These are phyloP conservation scores for Caenorhabditis parvicauda DNA, from an alignment of 2,888 invertebrate genomes.

Conservation along the genomic window DNA sequence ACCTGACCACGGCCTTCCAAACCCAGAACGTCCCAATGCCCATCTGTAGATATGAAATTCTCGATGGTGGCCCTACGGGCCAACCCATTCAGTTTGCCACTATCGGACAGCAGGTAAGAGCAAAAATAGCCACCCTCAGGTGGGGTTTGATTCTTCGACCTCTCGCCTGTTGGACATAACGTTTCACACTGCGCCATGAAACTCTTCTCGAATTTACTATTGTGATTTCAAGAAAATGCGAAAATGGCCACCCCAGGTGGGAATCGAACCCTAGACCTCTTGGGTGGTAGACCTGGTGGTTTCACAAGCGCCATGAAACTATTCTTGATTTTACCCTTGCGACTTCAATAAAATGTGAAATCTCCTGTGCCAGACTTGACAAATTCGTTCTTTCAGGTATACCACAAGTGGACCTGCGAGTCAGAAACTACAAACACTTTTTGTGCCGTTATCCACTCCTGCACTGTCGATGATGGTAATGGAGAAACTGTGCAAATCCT, in stretches of 20 bases:
- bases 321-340: no score
- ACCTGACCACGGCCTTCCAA: slow-evolving; percentile 60
- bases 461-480: slow-evolving; percentile 61
- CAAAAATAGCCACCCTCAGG: background rate
- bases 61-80: slow-evolving; percentile 60
- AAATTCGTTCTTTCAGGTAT: slow-evolving; percentile 40
- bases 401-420: slow-evolving; percentile 62
- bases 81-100: slow-evolving; percentile 61
- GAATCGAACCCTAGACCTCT: no score
- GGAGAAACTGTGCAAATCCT: slow-evolving; percentile 59
- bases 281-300: no score
- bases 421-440: slow-evolving; percentile 61
- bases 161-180: background rate
- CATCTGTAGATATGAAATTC: slow-evolving; percentile 60
- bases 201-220: background rate
- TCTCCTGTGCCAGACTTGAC: no score
- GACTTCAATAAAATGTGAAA: no score
- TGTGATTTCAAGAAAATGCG: background rate
- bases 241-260: background rate
- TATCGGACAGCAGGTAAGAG: slow-evolving; percentile 52
- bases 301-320: no score
- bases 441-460: slow-evolving; percentile 61
- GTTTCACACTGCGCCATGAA: no score
- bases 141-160: background rate
- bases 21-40: slow-evolving; percentile 62